Percentiles rank a stretch among this genome's conserved stretches.
phyloP scores from a whole-genome alignment of 1,140 invertebrate species.

The Cotesia chilonis region DNA sequence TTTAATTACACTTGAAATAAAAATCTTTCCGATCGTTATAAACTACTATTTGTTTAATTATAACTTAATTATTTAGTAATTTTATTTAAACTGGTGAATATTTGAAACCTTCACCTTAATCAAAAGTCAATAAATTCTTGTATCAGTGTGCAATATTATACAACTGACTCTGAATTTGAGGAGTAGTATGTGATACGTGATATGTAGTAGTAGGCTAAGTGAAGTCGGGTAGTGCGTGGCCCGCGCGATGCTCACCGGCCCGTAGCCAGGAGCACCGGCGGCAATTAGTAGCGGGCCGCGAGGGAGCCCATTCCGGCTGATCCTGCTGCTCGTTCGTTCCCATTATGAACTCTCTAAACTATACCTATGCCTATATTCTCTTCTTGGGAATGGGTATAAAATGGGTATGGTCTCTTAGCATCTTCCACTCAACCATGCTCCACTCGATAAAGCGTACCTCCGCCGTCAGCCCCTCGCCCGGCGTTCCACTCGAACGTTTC shows the following conservation, averaged over 20 bases:
- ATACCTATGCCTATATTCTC: constrained; percentile 23
- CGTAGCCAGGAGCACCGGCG: constrained; percentile 63
- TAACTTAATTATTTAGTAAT: no score
- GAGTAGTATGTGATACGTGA: no score
- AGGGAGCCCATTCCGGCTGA: constrained; percentile 54
- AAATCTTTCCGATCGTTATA: no score
- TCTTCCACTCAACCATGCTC: constrained; percentile 34
- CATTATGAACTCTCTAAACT: constrained; percentile 38
- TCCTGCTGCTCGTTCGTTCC: constrained; percentile 45
- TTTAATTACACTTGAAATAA: no score
- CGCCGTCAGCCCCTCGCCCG: constrained; percentile 45
- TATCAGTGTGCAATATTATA: no score
- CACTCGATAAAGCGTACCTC: constrained; percentile 62
- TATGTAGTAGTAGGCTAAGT: neutral
- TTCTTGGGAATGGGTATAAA: no score
- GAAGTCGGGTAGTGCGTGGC: constrained; percentile 50
- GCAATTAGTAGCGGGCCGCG: constrained; percentile 65
- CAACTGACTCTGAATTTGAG: no score
- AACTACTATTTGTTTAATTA: no score
- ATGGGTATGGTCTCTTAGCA: neutral
- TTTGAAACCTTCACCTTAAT: no score
- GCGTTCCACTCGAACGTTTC: constrained; percentile 48
- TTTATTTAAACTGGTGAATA: no score
- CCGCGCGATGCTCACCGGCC: constrained; percentile 58
- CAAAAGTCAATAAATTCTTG: no score